A percentile compares a stretch with the other conserved stretches of the same genome.
These are phyloP conservation scores for Megamerina dolium DNA, from an alignment of 2,888 invertebrate genomes.

Conservation along the genomic window DNA sequence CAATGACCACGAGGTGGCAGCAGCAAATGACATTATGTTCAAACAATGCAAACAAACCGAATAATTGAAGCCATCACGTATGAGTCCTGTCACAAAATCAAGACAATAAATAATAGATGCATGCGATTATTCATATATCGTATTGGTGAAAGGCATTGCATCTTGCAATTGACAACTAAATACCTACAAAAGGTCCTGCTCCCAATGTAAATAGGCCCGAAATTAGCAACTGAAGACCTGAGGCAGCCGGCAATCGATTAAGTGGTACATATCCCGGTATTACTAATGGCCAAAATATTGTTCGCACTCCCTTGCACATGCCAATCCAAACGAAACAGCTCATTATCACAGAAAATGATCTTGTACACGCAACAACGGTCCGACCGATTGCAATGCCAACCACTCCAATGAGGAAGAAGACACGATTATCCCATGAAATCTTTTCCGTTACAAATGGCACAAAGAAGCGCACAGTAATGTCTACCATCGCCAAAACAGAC, in stretches of 20 bases:
- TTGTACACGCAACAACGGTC: constrained; percentile 55
- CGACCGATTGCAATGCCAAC: constrained; percentile 62
- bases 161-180: constrained; percentile 22
- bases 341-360: constrained; percentile 54
- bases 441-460: constrained; percentile 64
- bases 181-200: constrained; percentile 64
- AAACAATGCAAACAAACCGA: constrained; percentile 60
- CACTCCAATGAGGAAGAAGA: constrained; percentile 65
- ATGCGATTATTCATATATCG: background rate
- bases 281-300: constrained; percentile 68
- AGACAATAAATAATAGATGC: background rate
- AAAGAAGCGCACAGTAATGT: constrained; percentile 60
- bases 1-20: constrained; percentile 59
- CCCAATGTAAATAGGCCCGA: constrained; percentile 59
- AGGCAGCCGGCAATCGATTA: constrained; percentile 63
- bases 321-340: constrained; percentile 61
- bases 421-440: constrained; percentile 64
- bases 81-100: constrained; percentile 59
- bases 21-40: constrained; percentile 60
- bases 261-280: constrained; percentile 67
- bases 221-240: constrained; percentile 62
- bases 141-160: background rate
- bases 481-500: constrained; percentile 63
- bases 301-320: constrained; percentile 64
- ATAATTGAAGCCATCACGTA: constrained; percentile 59